These are phyloP conservation scores for Salticus scenicus DNA, from an alignment of 2,888 invertebrate species.

Conservation along the genomic window DNA sequence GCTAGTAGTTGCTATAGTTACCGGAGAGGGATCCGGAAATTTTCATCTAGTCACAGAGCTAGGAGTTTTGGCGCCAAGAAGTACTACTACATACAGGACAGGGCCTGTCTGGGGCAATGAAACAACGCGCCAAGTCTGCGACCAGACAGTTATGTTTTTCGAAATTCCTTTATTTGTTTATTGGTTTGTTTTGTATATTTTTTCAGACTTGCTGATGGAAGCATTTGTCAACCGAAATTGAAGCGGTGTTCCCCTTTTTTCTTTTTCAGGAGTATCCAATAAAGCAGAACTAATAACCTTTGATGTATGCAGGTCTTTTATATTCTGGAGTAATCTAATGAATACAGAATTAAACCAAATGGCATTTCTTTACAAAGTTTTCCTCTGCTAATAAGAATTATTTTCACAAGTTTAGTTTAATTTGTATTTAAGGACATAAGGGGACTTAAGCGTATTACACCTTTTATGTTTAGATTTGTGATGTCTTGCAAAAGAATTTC, in stretches of 20 bases:
- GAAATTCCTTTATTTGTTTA: conserved; percentile 53
- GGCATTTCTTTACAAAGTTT: no score
- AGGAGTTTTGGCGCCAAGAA: conserved; percentile 68
- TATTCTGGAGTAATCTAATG: neutral
- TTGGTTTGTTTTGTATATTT: conserved; percentile 43
- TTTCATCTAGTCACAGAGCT: conserved; percentile 67
- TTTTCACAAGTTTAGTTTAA: no score
- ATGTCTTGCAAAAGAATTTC: no score
- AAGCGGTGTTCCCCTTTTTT: neutral
- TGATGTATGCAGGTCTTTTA: neutral
- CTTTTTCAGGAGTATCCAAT: neutral
- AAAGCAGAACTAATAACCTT: neutral
- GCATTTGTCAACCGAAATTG: conserved; percentile 23
- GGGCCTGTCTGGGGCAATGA: conserved; percentile 33
- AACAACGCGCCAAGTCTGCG: conserved; percentile 23
- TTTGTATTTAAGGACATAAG: no score
- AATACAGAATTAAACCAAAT: neutral
- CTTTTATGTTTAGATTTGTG: no score
- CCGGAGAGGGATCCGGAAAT: conserved; percentile 66
- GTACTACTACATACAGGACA: conserved; percentile 48
- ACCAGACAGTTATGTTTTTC: conserved; percentile 38
- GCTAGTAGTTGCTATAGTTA: conserved; percentile 60
- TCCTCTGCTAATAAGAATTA: no score
- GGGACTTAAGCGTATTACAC: no score
- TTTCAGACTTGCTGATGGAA: conserved; percentile 10